phyloP scores from a whole-genome alignment of 2,113 vertebrate genomes.

The Muntiacus muntjak region DNA sequence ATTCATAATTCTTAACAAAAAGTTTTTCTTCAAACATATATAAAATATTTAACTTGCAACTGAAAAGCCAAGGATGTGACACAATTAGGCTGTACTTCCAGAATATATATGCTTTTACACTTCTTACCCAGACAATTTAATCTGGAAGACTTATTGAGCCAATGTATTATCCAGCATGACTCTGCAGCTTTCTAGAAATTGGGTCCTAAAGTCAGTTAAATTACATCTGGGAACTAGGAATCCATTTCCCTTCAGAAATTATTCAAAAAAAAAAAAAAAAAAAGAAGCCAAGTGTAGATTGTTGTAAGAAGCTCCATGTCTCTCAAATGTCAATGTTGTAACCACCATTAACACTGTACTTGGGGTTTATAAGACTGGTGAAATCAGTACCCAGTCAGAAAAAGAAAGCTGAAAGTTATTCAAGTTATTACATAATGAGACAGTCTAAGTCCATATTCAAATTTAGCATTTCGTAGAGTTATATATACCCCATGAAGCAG shows the following conservation, averaged over 20 bases:
- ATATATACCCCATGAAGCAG: neutral
- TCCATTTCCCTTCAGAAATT: slow-evolving; percentile 15
- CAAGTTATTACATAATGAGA: neutral
- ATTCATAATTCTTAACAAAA: neutral
- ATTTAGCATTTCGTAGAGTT: neutral
- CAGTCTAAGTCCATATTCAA: neutral
- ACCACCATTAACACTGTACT: neutral
- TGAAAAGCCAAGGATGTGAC: neutral
- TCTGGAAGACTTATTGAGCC: neutral
- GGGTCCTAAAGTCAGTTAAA: neutral
- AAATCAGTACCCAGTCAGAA: neutral
- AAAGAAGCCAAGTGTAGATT: neutral
- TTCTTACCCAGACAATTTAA: neutral
- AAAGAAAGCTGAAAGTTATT: neutral
- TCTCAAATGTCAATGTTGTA: neutral
- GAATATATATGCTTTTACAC: neutral
- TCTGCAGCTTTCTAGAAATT: neutral
- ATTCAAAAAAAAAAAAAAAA: neutral
- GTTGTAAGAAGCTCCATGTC: neutral
- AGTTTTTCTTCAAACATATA: neutral
- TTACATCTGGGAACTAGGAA: neutral
- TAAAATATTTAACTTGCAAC: neutral
- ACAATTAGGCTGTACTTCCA: neutral
- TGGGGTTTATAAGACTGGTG: neutral
- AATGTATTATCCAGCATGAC: neutral